These are phyloP conservation scores for Erebia aethiops DNA, from an alignment of 2,888 invertebrate species.

Conservation along the genomic window DNA sequence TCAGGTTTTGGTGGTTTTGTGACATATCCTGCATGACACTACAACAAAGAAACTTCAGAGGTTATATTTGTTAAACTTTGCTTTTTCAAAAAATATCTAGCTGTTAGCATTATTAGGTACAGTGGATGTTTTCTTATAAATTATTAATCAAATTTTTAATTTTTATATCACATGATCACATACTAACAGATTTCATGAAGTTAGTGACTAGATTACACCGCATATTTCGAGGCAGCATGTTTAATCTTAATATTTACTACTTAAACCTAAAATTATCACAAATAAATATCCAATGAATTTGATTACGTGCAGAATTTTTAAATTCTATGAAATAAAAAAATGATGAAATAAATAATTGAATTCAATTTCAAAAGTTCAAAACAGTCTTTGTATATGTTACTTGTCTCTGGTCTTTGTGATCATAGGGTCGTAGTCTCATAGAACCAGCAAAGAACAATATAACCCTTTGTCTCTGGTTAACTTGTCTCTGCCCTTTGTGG, in stretches of 20 bases:
- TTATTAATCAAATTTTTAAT: background rate
- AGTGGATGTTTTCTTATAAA: background rate
- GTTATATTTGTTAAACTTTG: background rate
- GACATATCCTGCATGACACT: conserved; percentile 60
- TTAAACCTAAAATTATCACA: background rate
- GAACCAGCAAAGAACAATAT: too few species aligned
- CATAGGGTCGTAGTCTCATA: too few species aligned
- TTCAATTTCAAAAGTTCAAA: too few species aligned
- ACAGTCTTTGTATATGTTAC: too few species aligned
- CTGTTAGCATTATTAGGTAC: background rate
- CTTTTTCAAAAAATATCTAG: background rate
- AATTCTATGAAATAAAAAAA: too few species aligned
- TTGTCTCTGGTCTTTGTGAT: too few species aligned
- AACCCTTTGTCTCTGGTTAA: too few species aligned
- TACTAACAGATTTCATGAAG: conserved; percentile 18
- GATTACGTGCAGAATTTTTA: background rate
- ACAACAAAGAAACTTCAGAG: conserved; percentile 17
- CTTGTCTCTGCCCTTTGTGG: too few species aligned
- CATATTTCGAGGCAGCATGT: conserved; percentile 17
- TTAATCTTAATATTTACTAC: background rate
- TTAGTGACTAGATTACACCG: conserved; percentile 14
- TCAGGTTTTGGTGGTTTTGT: conserved; percentile 74
- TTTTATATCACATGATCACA: background rate
- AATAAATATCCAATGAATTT: background rate
- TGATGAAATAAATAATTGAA: too few species aligned